Percentiles rank a stretch among this genome's conserved stretches.
Evolutionary conservation across 2,113 vertebrate species (phyloP).

Genomic region (Rostratula benghalensis): DNA sequence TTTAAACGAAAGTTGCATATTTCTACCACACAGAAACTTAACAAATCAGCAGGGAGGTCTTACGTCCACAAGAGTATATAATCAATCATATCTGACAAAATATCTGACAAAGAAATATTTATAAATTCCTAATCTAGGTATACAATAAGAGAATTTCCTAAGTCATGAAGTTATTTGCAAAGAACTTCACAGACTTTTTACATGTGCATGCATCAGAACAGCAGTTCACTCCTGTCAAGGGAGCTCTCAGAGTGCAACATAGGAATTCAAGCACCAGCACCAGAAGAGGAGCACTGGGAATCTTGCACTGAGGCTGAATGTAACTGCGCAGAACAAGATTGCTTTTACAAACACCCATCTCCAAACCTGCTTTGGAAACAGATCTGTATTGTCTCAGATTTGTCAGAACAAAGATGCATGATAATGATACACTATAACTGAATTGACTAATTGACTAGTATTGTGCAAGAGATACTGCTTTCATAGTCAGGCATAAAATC

Average conservation of each 20-base stretch:
- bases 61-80: not conserved
- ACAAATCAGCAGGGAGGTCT: not conserved
- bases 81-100: rapidly evolving
- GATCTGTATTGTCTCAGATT: not conserved
- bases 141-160: not conserved
- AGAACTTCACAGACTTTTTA: not conserved
- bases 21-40: not conserved
- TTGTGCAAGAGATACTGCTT: not conserved
- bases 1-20: not conserved
- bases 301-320: not conserved
- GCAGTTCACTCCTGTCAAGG: not conserved
- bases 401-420: not conserved
- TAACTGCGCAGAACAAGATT: not conserved
- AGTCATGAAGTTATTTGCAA: not conserved
- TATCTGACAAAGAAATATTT: not conserved
- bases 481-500: not conserved
- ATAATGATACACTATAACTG: not conserved
- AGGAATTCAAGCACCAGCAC: not conserved
- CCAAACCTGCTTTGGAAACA: not conserved
- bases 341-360: not conserved
- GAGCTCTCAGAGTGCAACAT: not conserved
- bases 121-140: not conserved
- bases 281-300: not conserved
- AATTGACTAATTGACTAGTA: not conserved
- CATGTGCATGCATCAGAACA: rapidly evolving